Evolutionary conservation across 2,113 vertebrate genomes (phyloP), one percentile per base, ranked within the genome.

Genomic region (Colistium nudipinnis): DNA sequence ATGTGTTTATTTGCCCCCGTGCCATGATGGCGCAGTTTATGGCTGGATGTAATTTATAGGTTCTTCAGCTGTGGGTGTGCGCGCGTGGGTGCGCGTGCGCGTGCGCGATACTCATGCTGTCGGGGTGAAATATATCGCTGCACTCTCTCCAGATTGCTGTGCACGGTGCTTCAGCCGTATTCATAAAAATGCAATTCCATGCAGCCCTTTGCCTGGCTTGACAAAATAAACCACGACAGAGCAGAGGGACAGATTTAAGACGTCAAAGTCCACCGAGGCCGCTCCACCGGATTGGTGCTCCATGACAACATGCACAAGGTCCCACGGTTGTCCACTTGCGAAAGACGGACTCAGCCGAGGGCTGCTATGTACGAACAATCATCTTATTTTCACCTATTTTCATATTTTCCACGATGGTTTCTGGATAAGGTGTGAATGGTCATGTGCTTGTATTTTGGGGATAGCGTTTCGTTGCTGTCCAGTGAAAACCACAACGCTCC

Each of bases 161-260:
- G 84, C 74, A 80, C 33, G 54, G 61, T 43, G 74, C 82, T 78
- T 78, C 70, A 62, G 67, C 49, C 56, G 80, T 80, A 84, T 90
- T 91, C 88, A 92, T 91, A 90, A 92, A 91, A 92, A 88, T 84
- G 81, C 88, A 90, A 77, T 88, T 83, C 76, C 72, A 72, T 74
- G 76, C 82, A 84, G 76, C 78, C 80, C 64, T 56, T 36, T 49
- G 67, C 57, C 62, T 24, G 64, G 76, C 71, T 48, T 72, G 59
- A 80, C 47, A 35, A 76, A 84, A 87, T 81, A 81, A 86, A 79
- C 67, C 41, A 61, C 11, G 41, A 49, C 27, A 28, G 45, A 30
- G n/a, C 52, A 53, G 52, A 72, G 36, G 80, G 70, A 67, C 74
- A 71, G 82, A 80, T 87, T 76, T 80, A 83, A 63, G 72, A 65